Evolutionary conservation across 2,888 invertebrate species (phyloP).

Genomic region (Drosophila conformis): DNA sequence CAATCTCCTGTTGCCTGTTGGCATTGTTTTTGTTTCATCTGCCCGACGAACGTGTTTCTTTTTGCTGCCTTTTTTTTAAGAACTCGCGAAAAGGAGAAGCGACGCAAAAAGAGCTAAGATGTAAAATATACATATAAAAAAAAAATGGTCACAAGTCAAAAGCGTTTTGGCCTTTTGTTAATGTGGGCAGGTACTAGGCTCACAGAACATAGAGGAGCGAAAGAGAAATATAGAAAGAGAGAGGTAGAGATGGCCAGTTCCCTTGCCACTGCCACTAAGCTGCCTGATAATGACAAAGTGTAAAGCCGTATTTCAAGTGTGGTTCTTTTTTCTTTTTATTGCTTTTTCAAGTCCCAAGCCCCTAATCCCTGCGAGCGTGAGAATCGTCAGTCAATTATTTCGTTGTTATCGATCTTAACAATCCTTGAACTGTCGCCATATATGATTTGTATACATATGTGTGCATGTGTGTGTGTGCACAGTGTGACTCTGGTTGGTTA

Average conservation of each 20-base stretch:
- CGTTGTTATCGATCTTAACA: constrained; percentile 70
- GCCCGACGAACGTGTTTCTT: constrained; percentile 75
- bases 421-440: constrained; percentile 72
- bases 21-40: constrained; percentile 74
- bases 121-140: constrained; percentile 50
- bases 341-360: constrained; percentile 1
- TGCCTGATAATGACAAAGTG: constrained; percentile 78
- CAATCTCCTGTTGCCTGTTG: constrained; percentile 35
- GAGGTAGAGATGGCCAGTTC: constrained; percentile 17
- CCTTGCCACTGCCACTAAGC: constrained; percentile 54
- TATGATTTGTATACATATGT: not conserved
- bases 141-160: constrained; percentile 77
- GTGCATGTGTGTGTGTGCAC: not conserved
- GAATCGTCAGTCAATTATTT: constrained; percentile 78
- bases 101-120: constrained; percentile 42
- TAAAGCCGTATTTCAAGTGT: constrained; percentile 75
- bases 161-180: constrained; percentile 58
- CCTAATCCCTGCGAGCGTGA: constrained; percentile 60
- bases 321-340: constrained; percentile 23
- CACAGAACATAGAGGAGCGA: constrained; percentile 11
- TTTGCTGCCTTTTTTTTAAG: constrained; percentile 11
- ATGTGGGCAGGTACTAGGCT: constrained; percentile 47
- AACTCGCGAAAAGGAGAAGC: constrained; percentile 43
- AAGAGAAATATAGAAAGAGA: not conserved
- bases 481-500: constrained; percentile 7